Conservation (phyloP, 2,113 vertebrate species). For the Penelope pileata region DNA sequence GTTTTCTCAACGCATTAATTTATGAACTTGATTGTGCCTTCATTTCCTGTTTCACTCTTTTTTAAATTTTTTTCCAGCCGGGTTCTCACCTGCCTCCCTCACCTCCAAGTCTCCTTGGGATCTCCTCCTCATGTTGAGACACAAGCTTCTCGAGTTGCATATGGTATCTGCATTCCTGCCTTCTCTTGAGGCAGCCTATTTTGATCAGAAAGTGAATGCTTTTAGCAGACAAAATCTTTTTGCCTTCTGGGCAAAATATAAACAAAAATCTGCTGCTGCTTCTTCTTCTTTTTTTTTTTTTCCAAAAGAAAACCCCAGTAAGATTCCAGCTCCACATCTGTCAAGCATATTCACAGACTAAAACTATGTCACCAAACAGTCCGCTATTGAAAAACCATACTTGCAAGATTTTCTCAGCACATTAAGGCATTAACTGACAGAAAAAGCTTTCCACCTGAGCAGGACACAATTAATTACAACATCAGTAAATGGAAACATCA, state of each 20-base stretch:
- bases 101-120: not conserved
- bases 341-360: conserved; percentile 41
- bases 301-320: not conserved
- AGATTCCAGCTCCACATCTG: conserved; percentile 22
- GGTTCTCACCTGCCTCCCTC: no score
- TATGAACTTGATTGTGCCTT: not conserved
- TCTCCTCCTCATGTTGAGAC: not conserved
- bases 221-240: not conserved
- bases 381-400: not conserved
- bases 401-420: not conserved
- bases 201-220: not conserved
- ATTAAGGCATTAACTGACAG: not conserved
- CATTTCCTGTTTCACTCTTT: not conserved
- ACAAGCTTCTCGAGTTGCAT: not conserved
- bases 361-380: not conserved
- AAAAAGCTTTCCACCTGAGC: not conserved
- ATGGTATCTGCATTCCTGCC: not conserved
- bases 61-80: not conserved
- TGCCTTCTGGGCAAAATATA: not conserved
- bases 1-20: not conserved
- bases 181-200: not conserved
- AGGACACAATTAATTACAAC: not conserved
- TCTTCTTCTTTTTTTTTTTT: not conserved
- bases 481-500: not conserved
- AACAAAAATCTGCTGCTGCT: not conserved